Percentiles rank a stretch among this genome's conserved stretches.
These are phyloP conservation scores for Flexamia atlantica DNA, from an alignment of 2,888 invertebrate species.

Conservation along the genomic window DNA sequence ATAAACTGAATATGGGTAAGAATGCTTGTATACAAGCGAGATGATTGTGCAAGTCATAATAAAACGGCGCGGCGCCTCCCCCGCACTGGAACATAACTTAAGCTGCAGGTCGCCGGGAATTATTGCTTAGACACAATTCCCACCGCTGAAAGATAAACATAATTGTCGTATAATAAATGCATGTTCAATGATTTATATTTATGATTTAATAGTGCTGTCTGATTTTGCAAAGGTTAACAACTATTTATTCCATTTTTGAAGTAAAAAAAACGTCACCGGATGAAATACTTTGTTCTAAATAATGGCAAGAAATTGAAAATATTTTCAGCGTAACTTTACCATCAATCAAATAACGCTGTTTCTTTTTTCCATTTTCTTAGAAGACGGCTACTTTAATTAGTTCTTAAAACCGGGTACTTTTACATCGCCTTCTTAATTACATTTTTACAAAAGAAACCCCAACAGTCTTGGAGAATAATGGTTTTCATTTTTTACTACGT, in stretches of 20 bases:
- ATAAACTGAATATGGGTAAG: too few relatives aligned
- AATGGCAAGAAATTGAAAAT: not conserved
- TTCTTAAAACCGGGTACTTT: not conserved
- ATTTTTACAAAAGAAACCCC: not conserved
- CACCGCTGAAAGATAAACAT: not conserved
- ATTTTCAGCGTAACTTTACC: not conserved
- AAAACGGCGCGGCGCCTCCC: not conserved
- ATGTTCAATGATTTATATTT: too few relatives aligned
- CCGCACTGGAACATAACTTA: not conserved
- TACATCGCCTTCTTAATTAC: not conserved
- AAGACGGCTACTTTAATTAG: slow-evolving; percentile 33
- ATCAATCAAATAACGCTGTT: slow-evolving; percentile 7
- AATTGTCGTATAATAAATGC: too few relatives aligned
- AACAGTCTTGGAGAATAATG: not conserved
- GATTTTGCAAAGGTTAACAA: too few relatives aligned
- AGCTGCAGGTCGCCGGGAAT: slow-evolving; percentile 3
- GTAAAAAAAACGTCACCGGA: too few relatives aligned
- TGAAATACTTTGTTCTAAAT: not conserved
- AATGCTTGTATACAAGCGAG: not conserved
- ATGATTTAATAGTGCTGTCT: too few relatives aligned
- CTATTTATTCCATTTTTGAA: too few relatives aligned
- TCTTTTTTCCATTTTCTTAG: not conserved
- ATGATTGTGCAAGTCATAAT: not conserved
- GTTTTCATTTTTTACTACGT: too few relatives aligned
- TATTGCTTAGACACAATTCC: slow-evolving; percentile 8